phyloP scores from a whole-genome alignment of 30 jellyfish, hydroid and myxozoan species.

The Rhopilema esculentum region DNA sequence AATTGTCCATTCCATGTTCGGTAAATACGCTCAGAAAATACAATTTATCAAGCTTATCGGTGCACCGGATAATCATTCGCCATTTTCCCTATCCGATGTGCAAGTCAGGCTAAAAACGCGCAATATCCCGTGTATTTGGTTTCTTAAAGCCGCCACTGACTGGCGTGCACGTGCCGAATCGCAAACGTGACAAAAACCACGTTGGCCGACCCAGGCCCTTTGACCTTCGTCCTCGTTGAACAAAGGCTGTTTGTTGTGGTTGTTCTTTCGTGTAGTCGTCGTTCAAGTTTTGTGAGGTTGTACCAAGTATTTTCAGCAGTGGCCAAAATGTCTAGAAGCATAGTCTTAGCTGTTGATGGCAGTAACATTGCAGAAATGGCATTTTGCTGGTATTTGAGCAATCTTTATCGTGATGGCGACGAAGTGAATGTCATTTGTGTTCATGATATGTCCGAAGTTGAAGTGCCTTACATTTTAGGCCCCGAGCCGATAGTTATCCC shows the following conservation, averaged over 20 bases:
- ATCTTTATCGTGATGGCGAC: slow-evolving; percentile 73
- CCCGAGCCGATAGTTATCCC: slow-evolving; percentile 80
- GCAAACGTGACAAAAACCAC: neutral
- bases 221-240: slow-evolving; percentile 18
- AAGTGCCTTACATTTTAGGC: slow-evolving; percentile 72
- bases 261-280: neutral
- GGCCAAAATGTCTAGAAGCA: slow-evolving; percentile 67
- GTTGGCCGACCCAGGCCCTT: slow-evolving; percentile 35
- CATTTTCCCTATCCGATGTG: too few relatives aligned
- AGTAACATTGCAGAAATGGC: slow-evolving; percentile 80
- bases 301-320: neutral
- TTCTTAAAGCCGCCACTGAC: too few relatives aligned
- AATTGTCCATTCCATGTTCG: too few relatives aligned
- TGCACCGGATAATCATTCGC: too few relatives aligned
- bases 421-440: slow-evolving; percentile 70
- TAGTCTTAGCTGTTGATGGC: slow-evolving; percentile 81
- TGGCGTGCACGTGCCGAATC: neutral
- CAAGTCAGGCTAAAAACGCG: too few relatives aligned
- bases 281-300: neutral
- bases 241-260: neutral
- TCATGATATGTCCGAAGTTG: slow-evolving; percentile 81
- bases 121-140: too few relatives aligned
- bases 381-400: slow-evolving; percentile 81
- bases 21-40: too few relatives aligned
- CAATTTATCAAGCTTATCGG: too few relatives aligned